Evolutionary conservation across 2,888 invertebrate genomes (phyloP), one percentile per base, ranked within the genome.

Genomic region (Ganaspis brasiliensis): DNA sequence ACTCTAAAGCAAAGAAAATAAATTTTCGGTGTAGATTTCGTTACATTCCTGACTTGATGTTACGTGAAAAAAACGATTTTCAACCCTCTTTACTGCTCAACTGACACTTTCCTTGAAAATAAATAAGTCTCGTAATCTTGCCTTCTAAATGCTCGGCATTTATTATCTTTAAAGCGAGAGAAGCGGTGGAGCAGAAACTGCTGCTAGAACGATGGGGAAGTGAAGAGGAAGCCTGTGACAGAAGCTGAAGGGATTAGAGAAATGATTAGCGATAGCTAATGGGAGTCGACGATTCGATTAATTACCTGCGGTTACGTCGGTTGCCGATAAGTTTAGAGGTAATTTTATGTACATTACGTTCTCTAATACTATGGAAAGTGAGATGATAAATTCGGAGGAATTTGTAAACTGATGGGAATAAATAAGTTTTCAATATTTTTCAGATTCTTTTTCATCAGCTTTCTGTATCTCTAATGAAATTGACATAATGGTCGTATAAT

Each of bases 101-200:
- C 73, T 24, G 31, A 26, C 55, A 55, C 67, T 19, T 57, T 56
- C 10, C 63, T 45, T 35, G 63, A 49, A 84, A 85, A 86, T 83
- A 84, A 87, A 88, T 86, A 83, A 84, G 82, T 81, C 77, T 81
- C 81, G 84, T 86, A 86, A 87, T 87, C 85, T 83, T 81, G 74
- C 79, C 81, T 80, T 84, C 85, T 86, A 84, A 86, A 85, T 84
- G 83, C 78, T 79, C 82, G 80, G 79, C 86, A 88, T 88, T 89
- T 88, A 85, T 89, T 89, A 89, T 89, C 87, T 87, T 87, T 86
- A 86, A 89, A 86, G 57, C 57, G 63, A 67, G 56, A 56, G 61
- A 78, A 21, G 56, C 61, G 74, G 57, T 61, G 57, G 59, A 56
- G 45, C 74, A 56, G 74, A 80, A 81, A 79, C 80, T 35, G 35